phyloP scores from a whole-genome alignment of 2,797 vertebrate species.

The Sciurus vulgaris region DNA sequence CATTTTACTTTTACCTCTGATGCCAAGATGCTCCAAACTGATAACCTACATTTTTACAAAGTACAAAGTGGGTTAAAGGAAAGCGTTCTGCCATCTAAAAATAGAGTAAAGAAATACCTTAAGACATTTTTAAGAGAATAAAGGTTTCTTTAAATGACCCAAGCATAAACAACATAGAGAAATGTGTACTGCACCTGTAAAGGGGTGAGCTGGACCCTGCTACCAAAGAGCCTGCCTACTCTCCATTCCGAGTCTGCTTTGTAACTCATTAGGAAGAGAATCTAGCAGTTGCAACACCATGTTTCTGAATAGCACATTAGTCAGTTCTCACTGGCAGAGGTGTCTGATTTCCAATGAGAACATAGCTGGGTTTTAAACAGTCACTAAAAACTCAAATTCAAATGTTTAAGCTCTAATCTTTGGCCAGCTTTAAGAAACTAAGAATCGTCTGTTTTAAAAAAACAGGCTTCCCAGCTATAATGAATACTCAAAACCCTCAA shows the following conservation, averaged over 20 bases:
- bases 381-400: conserved; percentile 33
- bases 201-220: neutral
- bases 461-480: conserved; percentile 51
- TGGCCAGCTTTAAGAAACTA: conserved; percentile 67
- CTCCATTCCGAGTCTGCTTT: neutral
- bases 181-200: neutral
- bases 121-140: neutral
- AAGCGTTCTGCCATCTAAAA: neutral
- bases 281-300: neutral
- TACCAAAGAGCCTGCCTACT: neutral
- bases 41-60: conserved; percentile 11
- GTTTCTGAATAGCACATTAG: conserved; percentile 24
- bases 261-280: conserved; percentile 25
- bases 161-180: neutral
- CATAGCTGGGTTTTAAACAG: neutral
- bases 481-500: conserved; percentile 57
- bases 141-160: neutral
- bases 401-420: conserved; percentile 42
- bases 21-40: neutral
- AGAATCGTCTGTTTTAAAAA: conserved; percentile 54
- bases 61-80: neutral
- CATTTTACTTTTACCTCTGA: neutral
- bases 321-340: conserved; percentile 42
- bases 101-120: neutral
- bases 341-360: conserved; percentile 48